These are phyloP conservation scores for Amblyraja radiata DNA, from an alignment of 2,797 vertebrate genomes.

Conservation along the genomic window DNA sequence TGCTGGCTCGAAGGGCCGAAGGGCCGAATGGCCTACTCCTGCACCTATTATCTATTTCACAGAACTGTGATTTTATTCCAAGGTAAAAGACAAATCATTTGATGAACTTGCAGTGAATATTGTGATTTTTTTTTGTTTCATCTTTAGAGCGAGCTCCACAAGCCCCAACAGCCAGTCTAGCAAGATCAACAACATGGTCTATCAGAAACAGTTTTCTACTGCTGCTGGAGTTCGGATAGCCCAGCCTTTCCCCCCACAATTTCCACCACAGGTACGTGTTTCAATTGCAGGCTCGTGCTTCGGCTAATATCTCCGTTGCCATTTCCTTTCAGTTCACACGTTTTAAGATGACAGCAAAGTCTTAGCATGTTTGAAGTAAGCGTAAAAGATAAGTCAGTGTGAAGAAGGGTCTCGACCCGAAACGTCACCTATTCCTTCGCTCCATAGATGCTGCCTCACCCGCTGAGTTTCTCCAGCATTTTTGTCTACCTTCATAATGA, in stretches of 20 bases:
- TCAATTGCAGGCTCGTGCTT: neutral
- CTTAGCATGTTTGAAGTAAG: neutral
- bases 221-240: slow-evolving; percentile 82
- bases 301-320: neutral
- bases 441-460: too few species aligned
- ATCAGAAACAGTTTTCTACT: slow-evolving; percentile 93
- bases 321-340: neutral
- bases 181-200: slow-evolving; percentile 95
- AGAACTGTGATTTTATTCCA: neutral
- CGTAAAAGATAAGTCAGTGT: neutral
- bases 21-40: too few species aligned
- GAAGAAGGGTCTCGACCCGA: too few species aligned
- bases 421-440: too few species aligned
- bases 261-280: slow-evolving; percentile 83
- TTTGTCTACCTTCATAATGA: too few species aligned
- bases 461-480: too few species aligned
- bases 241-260: slow-evolving; percentile 86
- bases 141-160: slow-evolving; percentile 85
- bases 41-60: neutral
- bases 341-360: neutral
- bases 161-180: slow-evolving; percentile 93
- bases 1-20: too few species aligned
- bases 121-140: slow-evolving; percentile 28
- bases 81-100: neutral
- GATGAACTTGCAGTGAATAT: neutral